Conservation (phyloP, 2,113 vertebrate genomes). For the Salvelinus sp. region DNA sequence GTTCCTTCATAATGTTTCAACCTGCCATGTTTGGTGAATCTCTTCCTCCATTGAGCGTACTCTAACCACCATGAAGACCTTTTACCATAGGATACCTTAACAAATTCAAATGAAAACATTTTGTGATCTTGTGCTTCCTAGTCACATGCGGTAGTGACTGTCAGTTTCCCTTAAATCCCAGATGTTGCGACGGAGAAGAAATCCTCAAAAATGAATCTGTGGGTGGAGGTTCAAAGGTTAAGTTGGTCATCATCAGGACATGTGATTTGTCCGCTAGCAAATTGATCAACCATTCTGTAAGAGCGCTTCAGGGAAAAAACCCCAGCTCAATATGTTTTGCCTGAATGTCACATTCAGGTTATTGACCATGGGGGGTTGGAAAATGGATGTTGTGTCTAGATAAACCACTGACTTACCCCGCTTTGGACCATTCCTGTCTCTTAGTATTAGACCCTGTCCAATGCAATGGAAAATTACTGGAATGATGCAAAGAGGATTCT, state of each 20-base stretch:
- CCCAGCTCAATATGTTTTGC: slow-evolving; percentile 12
- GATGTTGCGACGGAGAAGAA: background rate
- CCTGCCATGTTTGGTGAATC: too few species aligned
- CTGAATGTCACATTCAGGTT: background rate
- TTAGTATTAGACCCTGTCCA: background rate
- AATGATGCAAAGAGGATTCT: slow-evolving; percentile 6
- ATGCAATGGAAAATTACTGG: slow-evolving; percentile 27
- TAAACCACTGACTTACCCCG: background rate
- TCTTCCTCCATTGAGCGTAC: too few species aligned
- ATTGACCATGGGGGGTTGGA: background rate
- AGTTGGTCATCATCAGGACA: too few species aligned
- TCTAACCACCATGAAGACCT: too few species aligned
- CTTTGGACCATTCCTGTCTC: background rate
- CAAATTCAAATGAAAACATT: too few species aligned
- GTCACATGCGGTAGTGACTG: too few species aligned
- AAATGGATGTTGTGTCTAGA: background rate
- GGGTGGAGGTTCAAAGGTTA: too few species aligned
- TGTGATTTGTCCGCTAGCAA: background rate
- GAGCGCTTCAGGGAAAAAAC: background rate
- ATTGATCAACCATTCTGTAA: slow-evolving; percentile 10
- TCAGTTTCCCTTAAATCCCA: background rate
- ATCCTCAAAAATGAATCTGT: too few species aligned
- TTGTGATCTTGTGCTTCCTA: too few species aligned
- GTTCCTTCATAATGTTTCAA: too few species aligned
- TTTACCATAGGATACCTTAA: too few species aligned